These are phyloP conservation scores for Polymixis flavicincta DNA, from an alignment of 2,888 invertebrate species.

Conservation along the genomic window DNA sequence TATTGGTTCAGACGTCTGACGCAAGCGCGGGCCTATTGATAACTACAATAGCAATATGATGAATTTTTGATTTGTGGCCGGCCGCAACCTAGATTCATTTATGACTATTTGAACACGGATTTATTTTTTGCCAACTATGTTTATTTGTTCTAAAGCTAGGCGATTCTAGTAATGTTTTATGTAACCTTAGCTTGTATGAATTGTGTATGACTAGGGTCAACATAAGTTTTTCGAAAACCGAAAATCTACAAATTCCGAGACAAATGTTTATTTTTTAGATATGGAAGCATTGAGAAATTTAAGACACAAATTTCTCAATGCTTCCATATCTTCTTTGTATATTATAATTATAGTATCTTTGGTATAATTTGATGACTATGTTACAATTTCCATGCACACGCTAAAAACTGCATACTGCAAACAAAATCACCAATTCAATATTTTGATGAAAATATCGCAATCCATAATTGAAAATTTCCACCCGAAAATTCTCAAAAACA, in stretches of 20 bases:
- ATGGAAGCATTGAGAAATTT: too few species aligned
- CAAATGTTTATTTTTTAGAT: too few species aligned
- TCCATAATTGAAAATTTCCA: not conserved
- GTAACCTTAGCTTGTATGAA: not conserved
- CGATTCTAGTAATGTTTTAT: not conserved
- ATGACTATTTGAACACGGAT: constrained; percentile 34
- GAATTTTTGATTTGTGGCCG: constrained; percentile 64
- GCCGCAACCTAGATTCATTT: constrained; percentile 55
- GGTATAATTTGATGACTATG: not conserved
- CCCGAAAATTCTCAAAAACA: not conserved
- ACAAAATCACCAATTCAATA: not conserved
- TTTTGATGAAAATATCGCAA: not conserved
- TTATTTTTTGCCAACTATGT: constrained; percentile 23
- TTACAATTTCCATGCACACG: not conserved
- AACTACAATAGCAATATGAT: constrained; percentile 52
- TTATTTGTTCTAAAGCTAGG: constrained; percentile 14
- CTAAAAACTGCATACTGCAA: not conserved
- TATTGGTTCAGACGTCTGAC: constrained; percentile 22
- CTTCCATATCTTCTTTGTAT: too few species aligned
- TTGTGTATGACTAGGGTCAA: not conserved
- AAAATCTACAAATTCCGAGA: too few species aligned
- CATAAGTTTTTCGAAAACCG: not conserved
- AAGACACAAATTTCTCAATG: too few species aligned
- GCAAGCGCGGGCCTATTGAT: constrained; percentile 51
- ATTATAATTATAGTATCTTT: not conserved